Evolutionary conservation across 2,888 invertebrate species (phyloP).

Genomic region (Helicoverpa assulta): DNA sequence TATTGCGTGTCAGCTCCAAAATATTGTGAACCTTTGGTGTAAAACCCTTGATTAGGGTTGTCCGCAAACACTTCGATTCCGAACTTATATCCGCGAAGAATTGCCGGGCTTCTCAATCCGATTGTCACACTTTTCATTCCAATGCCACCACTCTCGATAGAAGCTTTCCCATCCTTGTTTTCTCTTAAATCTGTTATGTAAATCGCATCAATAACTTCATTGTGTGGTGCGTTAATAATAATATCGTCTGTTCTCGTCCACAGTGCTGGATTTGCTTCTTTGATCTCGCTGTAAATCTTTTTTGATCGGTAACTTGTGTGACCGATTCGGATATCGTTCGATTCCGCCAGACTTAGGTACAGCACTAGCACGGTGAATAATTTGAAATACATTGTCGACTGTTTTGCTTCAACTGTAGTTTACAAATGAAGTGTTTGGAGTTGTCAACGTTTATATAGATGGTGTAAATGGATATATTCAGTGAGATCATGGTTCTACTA

Average conservation of each 20-base stretch:
- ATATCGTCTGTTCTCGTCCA: slow-evolving; percentile 82
- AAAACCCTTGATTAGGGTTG: slow-evolving; percentile 66
- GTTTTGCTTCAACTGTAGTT: slow-evolving; percentile 6
- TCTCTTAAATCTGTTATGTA: slow-evolving; percentile 80
- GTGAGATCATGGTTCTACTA: slow-evolving; percentile 58
- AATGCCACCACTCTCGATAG: slow-evolving; percentile 79
- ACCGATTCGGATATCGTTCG: slow-evolving; percentile 74
- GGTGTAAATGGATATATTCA: slow-evolving; percentile 12
- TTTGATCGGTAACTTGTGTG: slow-evolving; percentile 62
- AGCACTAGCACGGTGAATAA: slow-evolving; percentile 34
- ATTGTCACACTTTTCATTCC: slow-evolving; percentile 80
- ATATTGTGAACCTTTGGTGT: slow-evolving; percentile 69
- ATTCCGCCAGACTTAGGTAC: slow-evolving; percentile 35
- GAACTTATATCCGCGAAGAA: slow-evolving; percentile 83
- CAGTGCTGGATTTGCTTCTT: slow-evolving; percentile 78
- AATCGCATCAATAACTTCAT: slow-evolving; percentile 79
- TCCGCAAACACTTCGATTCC: slow-evolving; percentile 78
- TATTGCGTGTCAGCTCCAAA: slow-evolving; percentile 67
- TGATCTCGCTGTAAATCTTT: slow-evolving; percentile 78
- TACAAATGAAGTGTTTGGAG: slow-evolving; percentile 16
- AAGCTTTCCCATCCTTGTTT: slow-evolving; percentile 79
- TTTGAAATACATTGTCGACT: slow-evolving; percentile 51
- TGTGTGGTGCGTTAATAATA: slow-evolving; percentile 71
- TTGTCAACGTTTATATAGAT: slow-evolving; percentile 43
- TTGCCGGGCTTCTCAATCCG: slow-evolving; percentile 77